Base-by-base conservation (phyloP, 1,140 invertebrate genomes). In the Gonioctena quinquepunctata region DNA sequence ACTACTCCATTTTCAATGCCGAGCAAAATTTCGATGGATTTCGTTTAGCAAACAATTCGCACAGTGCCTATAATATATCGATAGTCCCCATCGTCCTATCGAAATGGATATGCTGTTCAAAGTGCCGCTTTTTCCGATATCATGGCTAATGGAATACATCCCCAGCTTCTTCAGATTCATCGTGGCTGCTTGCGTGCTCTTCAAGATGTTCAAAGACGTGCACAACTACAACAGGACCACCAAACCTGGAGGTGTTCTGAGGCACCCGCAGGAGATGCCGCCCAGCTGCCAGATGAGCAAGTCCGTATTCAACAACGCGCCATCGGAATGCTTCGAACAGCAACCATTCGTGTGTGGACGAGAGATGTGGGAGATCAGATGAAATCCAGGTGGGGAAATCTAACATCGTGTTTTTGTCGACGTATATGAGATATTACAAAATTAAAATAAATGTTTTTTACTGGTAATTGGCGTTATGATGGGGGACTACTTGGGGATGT, bases 121-220 rank as follows among this genome's bases (percentile, higher is more conserved):
- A 26, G 5, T 61, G n/a, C 25, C 56, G 26, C n/a, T 69, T 57
- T 76, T 76, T 50, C 75, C 75, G 1, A 54, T 76, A 18, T 22
- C 71, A 8, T 76, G 75, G 75, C 74, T 74, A 56, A 69, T 76
- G 19, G 72, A 74, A 25, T 74, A 74, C 50, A 26, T 76, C 18
- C 75, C 75, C 5, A 57, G 70, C 16, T 68, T 67, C 21, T 69
- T 74, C 11, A 27, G 75, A 33, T 76, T 74, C 48, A 52, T 76
- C 21, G 8, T 76, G n/a, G 75, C 75, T 3, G 57, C 64, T 28
- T 48, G 71, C 33, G 62, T 76, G 8, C 66, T 76, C 26, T 62
- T 56, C 11, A 74, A 70, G 56, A 72, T 76, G 70, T 54, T 76
- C 11, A 71, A 67, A 19, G 73, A 75, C 23, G 73, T 75, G n/a